Conservation (phyloP, 2,888 invertebrate species). For the Dicroscelio sp. region DNA sequence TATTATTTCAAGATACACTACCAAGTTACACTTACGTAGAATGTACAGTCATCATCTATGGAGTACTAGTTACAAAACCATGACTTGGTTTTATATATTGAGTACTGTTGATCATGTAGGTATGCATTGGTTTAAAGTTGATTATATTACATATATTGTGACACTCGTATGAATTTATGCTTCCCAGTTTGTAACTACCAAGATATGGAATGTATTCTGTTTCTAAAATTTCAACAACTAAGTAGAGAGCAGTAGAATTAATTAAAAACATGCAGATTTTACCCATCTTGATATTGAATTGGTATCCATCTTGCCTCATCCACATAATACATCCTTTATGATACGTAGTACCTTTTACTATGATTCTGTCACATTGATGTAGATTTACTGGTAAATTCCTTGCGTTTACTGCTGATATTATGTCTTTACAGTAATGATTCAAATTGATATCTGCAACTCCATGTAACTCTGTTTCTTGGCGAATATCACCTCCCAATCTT, state of each 20-base stretch:
- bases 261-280: conserved; percentile 59
- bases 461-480: neutral
- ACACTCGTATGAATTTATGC: neutral
- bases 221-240: conserved; percentile 67
- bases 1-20: no score
- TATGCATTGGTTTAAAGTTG: neutral
- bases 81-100: no score
- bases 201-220: conserved; percentile 55
- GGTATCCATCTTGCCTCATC: conserved; percentile 56
- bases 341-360: conserved; percentile 64
- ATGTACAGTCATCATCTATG: no score
- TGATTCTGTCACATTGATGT: conserved; percentile 55
- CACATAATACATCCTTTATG: conserved; percentile 56
- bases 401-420: neutral
- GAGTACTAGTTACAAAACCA: no score
- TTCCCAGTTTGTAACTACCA: conserved; percentile 28
- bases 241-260: conserved; percentile 26
- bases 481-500: neutral
- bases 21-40: no score
- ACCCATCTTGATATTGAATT: conserved; percentile 58
- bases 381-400: neutral
- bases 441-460: neutral
- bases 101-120: no score
- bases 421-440: neutral
- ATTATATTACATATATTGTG: neutral